phyloP scores from a whole-genome alignment of 2,113 vertebrate species.

The Hippolais icterina region DNA sequence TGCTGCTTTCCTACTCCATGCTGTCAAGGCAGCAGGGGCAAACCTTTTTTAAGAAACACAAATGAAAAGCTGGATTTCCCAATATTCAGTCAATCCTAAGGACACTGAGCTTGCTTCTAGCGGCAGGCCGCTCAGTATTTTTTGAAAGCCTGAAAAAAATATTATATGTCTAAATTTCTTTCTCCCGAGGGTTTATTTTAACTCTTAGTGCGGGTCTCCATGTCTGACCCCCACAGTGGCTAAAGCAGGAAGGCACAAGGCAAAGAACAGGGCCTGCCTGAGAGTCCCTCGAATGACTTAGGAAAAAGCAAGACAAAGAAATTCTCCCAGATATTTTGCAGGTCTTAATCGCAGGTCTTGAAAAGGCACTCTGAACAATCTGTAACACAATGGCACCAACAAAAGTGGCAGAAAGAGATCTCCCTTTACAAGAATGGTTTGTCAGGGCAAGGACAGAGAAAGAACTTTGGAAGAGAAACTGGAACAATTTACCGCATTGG shows the following conservation, averaged over 20 bases:
- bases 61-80: neutral
- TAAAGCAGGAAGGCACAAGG: neutral
- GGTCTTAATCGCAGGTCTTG: neutral
- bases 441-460: neutral
- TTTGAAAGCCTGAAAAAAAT: neutral
- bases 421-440: neutral
- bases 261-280: neutral
- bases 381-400: neutral
- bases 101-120: neutral
- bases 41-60: neutral
- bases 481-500: neutral
- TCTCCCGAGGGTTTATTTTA: neutral
- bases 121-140: neutral
- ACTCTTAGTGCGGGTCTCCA: neutral
- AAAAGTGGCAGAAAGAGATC: neutral
- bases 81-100: neutral
- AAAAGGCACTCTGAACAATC: neutral
- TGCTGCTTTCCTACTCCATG: neutral
- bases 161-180: neutral
- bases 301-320: neutral
- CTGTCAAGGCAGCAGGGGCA: neutral
- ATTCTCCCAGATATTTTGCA: neutral
- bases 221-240: neutral
- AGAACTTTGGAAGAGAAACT: neutral
- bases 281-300: accelerated